Evolutionary conservation across 2,888 invertebrate species (phyloP), one percentile per base, ranked within the genome.

Genomic region (Dynastes tityus): DNA sequence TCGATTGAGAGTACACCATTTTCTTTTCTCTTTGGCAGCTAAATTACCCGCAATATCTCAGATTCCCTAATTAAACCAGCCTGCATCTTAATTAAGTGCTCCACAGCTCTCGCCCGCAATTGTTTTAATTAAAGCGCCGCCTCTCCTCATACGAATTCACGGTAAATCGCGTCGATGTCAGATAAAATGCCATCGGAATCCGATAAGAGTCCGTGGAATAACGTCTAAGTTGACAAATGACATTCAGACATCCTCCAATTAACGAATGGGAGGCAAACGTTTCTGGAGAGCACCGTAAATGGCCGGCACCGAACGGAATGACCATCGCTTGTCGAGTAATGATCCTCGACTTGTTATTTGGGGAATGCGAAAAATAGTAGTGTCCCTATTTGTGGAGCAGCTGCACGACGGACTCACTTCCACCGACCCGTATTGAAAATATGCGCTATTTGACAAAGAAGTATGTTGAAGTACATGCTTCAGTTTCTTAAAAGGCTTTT

Each of bases 131-230:
- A 58, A 73, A 58, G 45, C 16, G 58, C 22, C 27, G 58, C 40
- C 27, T 49, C 29, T n/a, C 6, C 58, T 55, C 16, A 22, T 32
- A 40, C 58, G 32, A 58, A 70, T 70, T 37, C 37, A 45, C 22
- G 58, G 40, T 73, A 73, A 73, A 73, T 73, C 73, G n/a, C 58
- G 37, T 73, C 16, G 55, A 73, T 40, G 73, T 73, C 73, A 45
- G 58, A 73, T 73, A 73, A 73, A 73, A 73, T 73, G 51, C 73
- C 73, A 73, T 58, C 51, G 73, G 58, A 73, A 37, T 73, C 73
- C 73, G 55, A 73, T 73, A 61, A 73, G 73, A 73, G 73, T 11
- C 58, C 51, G 58, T 16, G 40, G 51, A 45, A 8, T 51, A 16
- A 22, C 55, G 22, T 73, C 58, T 58, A 40, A n/a, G 73, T 40